Base-by-base conservation (phyloP, 2,113 vertebrate species). In the Puma concolor region DNA sequence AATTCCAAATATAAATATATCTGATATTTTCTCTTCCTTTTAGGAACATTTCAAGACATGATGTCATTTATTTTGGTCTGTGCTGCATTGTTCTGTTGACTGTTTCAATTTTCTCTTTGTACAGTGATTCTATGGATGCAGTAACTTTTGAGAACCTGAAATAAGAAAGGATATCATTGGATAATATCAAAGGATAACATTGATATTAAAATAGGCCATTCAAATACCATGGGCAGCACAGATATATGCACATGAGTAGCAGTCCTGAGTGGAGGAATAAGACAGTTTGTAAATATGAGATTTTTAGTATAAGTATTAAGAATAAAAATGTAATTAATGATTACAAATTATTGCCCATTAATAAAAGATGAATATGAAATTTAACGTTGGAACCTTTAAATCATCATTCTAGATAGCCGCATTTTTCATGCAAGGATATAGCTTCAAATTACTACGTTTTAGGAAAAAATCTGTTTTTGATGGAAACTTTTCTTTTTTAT, bases 1-100 rank as follows among this genome's bases (percentile, higher is more conserved):
- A 86, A 91, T 96, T 94, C 44, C 21, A 96, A 94, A 83, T 81
- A 16, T 87, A 91, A 91, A 88, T 84, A 41, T 82, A 16, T 95
- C 60, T 89, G 48, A 38, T 85, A 19, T 41, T 76, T 86, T 84
- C 66, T 74, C 33, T 90, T 94, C 31, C 86, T 95, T 96, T 48
- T 74, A 72, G 41, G 57, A 84, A 33, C 57, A 50, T 52, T 69
- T 94, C 11, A 88, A 76, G 50, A 33, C 2, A 5, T 85, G 60
- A 44, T 76, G 38, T 95, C 23, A 66, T 72, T 64, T 54, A 41
- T 54, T 94, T 79, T 33, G 29, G 27, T 63, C 33, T 97, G 36
- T 74, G 48, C 29, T 79, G 19, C 33, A 27, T 36, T 66, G 31
- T 79, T 67, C 25, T 79, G n/a, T 89, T 83, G 50, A 80, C 74